Base-by-base conservation (phyloP, 2,113 vertebrate genomes). In the Callospermophilus lateralis region DNA sequence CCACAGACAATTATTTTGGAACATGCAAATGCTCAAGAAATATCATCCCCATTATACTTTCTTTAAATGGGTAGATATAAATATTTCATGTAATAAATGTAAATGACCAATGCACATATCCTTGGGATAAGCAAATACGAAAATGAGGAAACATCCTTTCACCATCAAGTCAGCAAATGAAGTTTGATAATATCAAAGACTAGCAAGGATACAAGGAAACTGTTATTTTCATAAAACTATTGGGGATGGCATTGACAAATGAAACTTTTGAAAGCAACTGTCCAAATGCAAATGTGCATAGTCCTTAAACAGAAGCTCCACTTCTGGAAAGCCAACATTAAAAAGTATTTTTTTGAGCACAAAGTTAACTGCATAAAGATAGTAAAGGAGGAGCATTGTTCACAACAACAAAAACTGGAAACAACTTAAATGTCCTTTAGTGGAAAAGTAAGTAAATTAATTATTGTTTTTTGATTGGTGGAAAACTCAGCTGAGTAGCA, bases 401-500 rank as follows among this genome's bases (percentile, higher is more conserved):
- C 96, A 97, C 94, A 96, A 94, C 37, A 72, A 30, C 24, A 93
- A 76, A 92, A 55, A n/a, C 8, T 85, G 39, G 48, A 90, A 90
- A 80, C 8, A 93, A 55, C 48, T 86, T 65, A 74, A 95, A 81
- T 90, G 20, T 58, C 8, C 39, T 77, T 77, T 77, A 77, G 16
- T 55, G 48, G 15, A 85, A 77, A 83, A 92, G n/a, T 45, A 73
- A 68, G 8, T 70, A 42, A 48, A 58, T 65, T 67, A 76, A 68
- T 58, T 92, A 53, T 39, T 5, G 28, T 65, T 42, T 84, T 95
- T 92, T 58, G 51, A 58, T 83, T 39, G 84, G 53, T 73, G 5
- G 42, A 34, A 83, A 93, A 90, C 12, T 61, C 24, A 78, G 28
- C 48, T 61, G 51, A 34, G 24, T 77, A 48, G 9, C 58, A 37